A percentile compares a stretch with the other conserved stretches of the same genome.
These are phyloP conservation scores for Todus mexicanus DNA, from an alignment of 2,797 vertebrate genomes.

Conservation along the genomic window DNA sequence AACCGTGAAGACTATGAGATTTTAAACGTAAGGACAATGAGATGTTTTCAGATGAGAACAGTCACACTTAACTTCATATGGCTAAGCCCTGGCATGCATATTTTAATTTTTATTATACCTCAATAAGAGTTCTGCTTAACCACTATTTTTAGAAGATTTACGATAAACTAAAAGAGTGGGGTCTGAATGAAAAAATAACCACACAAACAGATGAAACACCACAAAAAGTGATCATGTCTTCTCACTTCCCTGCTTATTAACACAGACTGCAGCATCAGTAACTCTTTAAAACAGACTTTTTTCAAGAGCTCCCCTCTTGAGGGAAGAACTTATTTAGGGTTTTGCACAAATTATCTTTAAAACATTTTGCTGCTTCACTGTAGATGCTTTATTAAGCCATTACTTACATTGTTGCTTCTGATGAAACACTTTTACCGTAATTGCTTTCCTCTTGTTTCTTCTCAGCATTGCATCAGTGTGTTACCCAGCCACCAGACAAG, in stretches of 20 bases:
- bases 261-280: background rate
- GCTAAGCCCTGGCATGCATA: background rate
- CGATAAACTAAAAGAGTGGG: background rate
- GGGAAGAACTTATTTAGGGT: background rate
- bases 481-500: background rate
- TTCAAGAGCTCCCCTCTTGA: background rate
- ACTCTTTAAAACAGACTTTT: background rate
- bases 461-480: background rate
- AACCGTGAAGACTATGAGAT: background rate
- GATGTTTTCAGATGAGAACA: background rate
- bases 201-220: background rate
- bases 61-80: background rate
- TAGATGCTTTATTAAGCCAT: background rate
- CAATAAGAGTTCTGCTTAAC: background rate
- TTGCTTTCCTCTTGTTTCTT: background rate
- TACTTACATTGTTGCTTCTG: background rate
- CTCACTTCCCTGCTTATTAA: background rate
- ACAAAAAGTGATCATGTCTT: background rate
- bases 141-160: background rate
- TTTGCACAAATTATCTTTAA: background rate
- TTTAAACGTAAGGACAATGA: background rate
- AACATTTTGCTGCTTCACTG: background rate
- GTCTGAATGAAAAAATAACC: background rate
- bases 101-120: background rate
- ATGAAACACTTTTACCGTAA: background rate